Percentiles rank a stretch among this genome's conserved stretches.
These are phyloP conservation scores for Actinernus sp. DNA, from an alignment of 92 coral and sea anemone species.

Conservation along the genomic window DNA sequence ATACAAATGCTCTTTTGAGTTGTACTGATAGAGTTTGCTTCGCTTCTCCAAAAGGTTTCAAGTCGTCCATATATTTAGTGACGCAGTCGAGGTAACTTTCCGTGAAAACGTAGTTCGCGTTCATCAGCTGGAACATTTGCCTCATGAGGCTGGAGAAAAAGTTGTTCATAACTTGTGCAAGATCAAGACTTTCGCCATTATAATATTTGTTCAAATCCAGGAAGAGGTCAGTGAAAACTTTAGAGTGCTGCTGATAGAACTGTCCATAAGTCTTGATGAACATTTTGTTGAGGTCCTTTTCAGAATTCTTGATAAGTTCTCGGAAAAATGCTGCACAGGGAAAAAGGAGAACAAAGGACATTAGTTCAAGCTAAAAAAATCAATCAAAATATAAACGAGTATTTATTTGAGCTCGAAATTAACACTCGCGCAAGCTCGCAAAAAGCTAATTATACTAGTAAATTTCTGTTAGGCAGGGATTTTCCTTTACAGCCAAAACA, in stretches of 20 bases:
- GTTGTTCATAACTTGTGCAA: conserved; percentile 61
- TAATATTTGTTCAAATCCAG: conserved; percentile 58
- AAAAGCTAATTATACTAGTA: too few relatives aligned
- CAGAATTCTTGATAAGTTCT: conserved; percentile 66
- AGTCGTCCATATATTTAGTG: conserved; percentile 42
- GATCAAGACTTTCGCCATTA: conserved; percentile 54
- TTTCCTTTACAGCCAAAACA: too few relatives aligned
- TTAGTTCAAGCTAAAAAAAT: too few relatives aligned
- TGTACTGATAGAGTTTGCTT: conserved; percentile 70
- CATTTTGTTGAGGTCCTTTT: conserved; percentile 45
- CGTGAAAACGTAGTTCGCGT: conserved; percentile 17
- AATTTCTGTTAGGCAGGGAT: too few relatives aligned
- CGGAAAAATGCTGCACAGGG: conserved; percentile 57
- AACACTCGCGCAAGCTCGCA: too few relatives aligned
- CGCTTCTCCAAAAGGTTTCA: conserved; percentile 82
- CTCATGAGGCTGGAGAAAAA: conserved; percentile 77
- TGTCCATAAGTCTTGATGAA: conserved; percentile 50
- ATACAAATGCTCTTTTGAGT: conserved; percentile 73
- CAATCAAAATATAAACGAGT: too few relatives aligned
- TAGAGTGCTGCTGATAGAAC: conserved; percentile 52
- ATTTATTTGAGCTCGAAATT: too few relatives aligned
- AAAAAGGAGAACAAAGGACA: not conserved
- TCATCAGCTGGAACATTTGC: conserved; percentile 77
- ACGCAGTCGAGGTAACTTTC: conserved; percentile 72
- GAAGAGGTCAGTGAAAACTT: conserved; percentile 75